phyloP scores from a whole-genome alignment of 2,888 invertebrate genomes.

The Tipula confusa region DNA sequence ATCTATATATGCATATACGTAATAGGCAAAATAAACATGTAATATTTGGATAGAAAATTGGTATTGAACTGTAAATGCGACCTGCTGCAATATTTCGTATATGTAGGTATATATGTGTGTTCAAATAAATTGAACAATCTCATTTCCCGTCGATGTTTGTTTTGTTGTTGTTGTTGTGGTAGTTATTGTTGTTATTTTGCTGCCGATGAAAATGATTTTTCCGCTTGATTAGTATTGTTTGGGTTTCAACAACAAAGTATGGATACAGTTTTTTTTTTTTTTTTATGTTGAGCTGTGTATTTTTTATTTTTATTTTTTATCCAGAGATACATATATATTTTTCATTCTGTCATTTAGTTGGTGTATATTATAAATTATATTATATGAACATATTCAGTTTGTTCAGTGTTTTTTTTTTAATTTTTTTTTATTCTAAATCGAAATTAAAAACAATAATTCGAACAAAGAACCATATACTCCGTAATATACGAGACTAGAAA shows the following conservation, averaged over 20 bases:
- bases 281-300: background rate
- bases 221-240: conserved; percentile 20
- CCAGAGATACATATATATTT: background rate
- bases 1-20: no score
- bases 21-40: background rate
- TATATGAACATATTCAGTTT: background rate
- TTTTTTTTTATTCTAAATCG: background rate
- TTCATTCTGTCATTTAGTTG: conserved; percentile 3
- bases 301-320: no score
- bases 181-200: no score
- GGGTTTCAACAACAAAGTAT: background rate
- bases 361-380: background rate
- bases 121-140: conserved; percentile 20
- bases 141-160: background rate
- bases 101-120: background rate
- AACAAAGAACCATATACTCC: background rate
- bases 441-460: background rate
- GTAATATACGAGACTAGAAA: background rate
- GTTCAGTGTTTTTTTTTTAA: no score
- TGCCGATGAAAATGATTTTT: conserved; percentile 4
- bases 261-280: background rate
- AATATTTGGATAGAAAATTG: background rate
- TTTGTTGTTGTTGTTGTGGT: background rate
- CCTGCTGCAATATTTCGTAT: background rate
- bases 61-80: background rate